Base-by-base conservation (phyloP, 2,888 invertebrate genomes). In the Cabera pusaria region DNA sequence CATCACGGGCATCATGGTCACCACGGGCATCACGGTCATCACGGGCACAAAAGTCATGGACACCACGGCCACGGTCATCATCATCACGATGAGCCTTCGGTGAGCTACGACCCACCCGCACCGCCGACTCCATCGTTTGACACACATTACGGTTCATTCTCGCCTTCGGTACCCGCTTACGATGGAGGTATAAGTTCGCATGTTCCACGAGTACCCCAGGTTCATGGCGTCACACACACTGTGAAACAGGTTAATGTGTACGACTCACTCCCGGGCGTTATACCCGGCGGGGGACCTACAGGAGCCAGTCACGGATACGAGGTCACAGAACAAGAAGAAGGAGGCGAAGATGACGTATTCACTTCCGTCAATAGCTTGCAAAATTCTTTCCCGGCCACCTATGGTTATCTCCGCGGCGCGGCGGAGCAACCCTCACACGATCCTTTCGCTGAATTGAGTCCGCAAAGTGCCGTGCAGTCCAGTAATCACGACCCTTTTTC, bases 231-330 rank as follows among this genome's bases (percentile, higher is more conserved):
- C 28, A 51, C 63, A 1, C 88, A 88, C 38, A 86, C 87, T 3
- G 76, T 88, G 1, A 82, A 82, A 45, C 80, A 89, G 56, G 79
- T 85, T 0, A 82, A 90, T 46, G 84, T 88, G 2, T 86, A 63
- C 37, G 86, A 85, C 38, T 79, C 83, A 0, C 48, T 75, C 5
- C 86, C 86, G 0, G 81, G 78, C 0, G 68, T 61, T 0, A 23
- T 83, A 18, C 78, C 78, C 0, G 59, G 44, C 5, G 56, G 49
- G 0, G 60, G 44, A n/a, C 53, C 51, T 3, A 45, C 54, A 1
- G 61, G 57, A 1, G 55, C 44, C 0, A 45, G 53, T 0, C 59
- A 68, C 11, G 84, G 86, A 1, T 89, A 90, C 41, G 70, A 87
- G 59, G 90, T 89, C 0, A 88, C 81, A 1, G 89, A 89, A 49